Evolutionary conservation across 1,140 invertebrate genomes (phyloP).

Genomic region (Aporrectodea caliginosa): DNA sequence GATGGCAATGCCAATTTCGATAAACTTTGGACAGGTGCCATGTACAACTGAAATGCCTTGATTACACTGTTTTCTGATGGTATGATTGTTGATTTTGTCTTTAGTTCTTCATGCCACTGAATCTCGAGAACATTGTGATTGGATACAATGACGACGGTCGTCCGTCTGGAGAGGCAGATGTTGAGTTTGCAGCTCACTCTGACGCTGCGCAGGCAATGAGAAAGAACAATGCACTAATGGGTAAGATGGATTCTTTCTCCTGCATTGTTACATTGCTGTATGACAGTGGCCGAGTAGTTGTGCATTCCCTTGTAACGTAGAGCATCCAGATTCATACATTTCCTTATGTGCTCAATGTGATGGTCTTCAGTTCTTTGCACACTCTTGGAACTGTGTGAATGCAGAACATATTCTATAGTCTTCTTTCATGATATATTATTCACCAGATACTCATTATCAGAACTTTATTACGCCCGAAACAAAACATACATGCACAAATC

Average conservation of each 20-base stretch:
- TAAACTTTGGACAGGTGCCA: no score
- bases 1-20: no score
- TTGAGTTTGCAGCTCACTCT: slow-evolving; percentile 81
- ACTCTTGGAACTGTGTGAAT: background rate
- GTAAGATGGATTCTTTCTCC: slow-evolving; percentile 55
- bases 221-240: slow-evolving; percentile 80
- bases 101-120: slow-evolving; percentile 77
- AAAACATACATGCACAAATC: no score
- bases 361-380: background rate
- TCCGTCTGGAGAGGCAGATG: slow-evolving; percentile 86
- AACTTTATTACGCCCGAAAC: no score
- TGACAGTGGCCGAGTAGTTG: no score
- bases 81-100: slow-evolving; percentile 33
- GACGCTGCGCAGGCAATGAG: slow-evolving; percentile 80
- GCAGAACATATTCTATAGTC: background rate
- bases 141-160: slow-evolving; percentile 76
- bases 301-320: background rate
- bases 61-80: no score
- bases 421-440: background rate
- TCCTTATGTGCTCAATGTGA: background rate
- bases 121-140: slow-evolving; percentile 75
- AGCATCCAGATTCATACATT: background rate
- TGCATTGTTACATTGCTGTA: background rate
- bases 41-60: no score
- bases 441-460: no score